Conservation (phyloP, 2,113 vertebrate species). For the Nannobrachium achirus region DNA sequence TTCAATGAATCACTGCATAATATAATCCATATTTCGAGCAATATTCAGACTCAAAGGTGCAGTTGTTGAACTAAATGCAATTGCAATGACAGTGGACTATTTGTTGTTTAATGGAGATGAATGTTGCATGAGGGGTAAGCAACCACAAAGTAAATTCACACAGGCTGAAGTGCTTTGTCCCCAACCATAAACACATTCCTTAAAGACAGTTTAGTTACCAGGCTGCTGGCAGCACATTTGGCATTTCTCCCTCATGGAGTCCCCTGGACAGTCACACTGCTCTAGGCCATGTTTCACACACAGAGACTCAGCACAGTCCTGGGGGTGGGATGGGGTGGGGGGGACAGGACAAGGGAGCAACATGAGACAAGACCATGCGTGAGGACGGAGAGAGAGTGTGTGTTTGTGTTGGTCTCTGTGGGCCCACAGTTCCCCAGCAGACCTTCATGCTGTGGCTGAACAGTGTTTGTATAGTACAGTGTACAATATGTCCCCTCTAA, state of each 20-base stretch:
- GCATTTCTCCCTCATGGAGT: constrained; percentile 74
- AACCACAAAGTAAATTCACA: constrained; percentile 38
- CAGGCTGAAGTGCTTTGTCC: constrained; percentile 14
- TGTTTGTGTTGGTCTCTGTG: no score
- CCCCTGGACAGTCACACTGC: constrained; percentile 76
- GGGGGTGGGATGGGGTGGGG: background rate
- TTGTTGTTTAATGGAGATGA: constrained; percentile 21
- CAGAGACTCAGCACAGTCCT: constrained; percentile 75
- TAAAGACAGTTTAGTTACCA: constrained; percentile 58
- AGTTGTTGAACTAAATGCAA: no score
- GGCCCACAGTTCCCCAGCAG: no score
- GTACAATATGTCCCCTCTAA: no score
- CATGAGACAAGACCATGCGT: background rate
- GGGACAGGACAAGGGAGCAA: background rate
- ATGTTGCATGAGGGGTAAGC: background rate
- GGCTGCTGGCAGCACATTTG: constrained; percentile 81
- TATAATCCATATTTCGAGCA: background rate
- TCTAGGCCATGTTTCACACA: constrained; percentile 71
- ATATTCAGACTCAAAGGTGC: no score
- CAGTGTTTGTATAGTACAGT: no score
- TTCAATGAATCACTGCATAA: no score
- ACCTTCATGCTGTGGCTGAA: no score
- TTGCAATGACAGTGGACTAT: no score
- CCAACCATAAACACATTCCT: constrained; percentile 58
- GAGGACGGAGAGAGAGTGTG: background rate